Conservation (phyloP, 2,888 invertebrate species). For the Yponomeuta cagnagella region DNA sequence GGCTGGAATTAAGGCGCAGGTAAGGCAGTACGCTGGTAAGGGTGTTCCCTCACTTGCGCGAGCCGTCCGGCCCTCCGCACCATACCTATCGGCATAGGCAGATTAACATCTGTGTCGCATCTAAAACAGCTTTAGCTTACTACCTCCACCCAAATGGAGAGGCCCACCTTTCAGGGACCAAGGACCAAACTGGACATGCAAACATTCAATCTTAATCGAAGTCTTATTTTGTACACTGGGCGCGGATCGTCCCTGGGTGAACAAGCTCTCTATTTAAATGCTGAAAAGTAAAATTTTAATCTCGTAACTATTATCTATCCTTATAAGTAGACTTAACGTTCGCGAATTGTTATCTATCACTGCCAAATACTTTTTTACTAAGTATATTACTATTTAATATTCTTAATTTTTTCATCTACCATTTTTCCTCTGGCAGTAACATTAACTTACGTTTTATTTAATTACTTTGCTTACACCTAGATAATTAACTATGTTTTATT, state of each 20-base stretch:
- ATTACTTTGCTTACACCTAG: constrained; percentile 52
- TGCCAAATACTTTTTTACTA: constrained; percentile 48
- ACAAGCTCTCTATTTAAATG: constrained; percentile 50
- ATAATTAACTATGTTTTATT: constrained; percentile 51
- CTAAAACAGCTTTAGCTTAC: constrained; percentile 10
- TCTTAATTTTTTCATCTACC: constrained; percentile 40
- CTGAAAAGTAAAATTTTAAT: constrained; percentile 55
- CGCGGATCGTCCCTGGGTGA: not conserved
- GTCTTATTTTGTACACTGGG: constrained; percentile 9
- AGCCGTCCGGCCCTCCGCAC: constrained; percentile 88
- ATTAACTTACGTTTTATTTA: constrained; percentile 33
- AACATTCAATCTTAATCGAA: not conserved
- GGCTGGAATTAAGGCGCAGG: constrained; percentile 83
- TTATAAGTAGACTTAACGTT: constrained; percentile 32
- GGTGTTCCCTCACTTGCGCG: constrained; percentile 95
- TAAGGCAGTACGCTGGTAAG: constrained; percentile 91
- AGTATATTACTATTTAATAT: constrained; percentile 23
- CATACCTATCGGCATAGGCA: constrained; percentile 82
- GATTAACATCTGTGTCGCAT: constrained; percentile 54
- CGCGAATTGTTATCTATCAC: constrained; percentile 45
- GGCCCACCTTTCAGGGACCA: not conserved
- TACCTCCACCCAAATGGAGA: constrained; percentile 30
- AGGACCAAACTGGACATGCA: not conserved
- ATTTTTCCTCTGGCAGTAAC: constrained; percentile 56
- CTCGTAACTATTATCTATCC: constrained; percentile 40